Percentiles rank a stretch among this genome's conserved stretches.
Conservation (phyloP, 2,797 vertebrate species). For the Helicolenus hilgendorfi region DNA sequence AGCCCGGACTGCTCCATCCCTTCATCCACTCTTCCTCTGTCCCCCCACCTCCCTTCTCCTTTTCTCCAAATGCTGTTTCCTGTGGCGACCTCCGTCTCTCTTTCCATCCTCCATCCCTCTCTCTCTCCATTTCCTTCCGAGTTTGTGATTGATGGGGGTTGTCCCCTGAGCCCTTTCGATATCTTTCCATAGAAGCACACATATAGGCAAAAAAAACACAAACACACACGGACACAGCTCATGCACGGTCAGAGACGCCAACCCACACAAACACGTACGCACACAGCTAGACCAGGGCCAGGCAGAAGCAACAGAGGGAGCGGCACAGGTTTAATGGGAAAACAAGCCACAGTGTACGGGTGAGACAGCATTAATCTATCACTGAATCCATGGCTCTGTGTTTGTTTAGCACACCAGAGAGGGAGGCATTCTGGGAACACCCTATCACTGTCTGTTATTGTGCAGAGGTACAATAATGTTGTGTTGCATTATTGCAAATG, state of each 20-base stretch:
- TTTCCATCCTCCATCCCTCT: constrained; percentile 69
- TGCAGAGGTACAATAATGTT: constrained; percentile 62
- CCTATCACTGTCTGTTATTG: constrained; percentile 61
- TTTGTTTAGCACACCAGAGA: constrained; percentile 69
- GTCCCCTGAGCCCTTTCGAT: constrained; percentile 77
- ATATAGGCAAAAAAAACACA: constrained; percentile 64
- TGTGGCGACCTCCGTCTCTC: constrained; percentile 77
- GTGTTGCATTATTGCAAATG: constrained; percentile 57
- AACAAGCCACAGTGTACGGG: constrained; percentile 76
- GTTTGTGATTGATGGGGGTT: constrained; percentile 85
- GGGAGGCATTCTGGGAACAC: constrained; percentile 52
- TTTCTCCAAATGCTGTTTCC: constrained; percentile 67
- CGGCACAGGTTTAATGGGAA: constrained; percentile 79
- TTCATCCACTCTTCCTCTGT: constrained; percentile 68
- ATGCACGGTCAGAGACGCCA: neutral
- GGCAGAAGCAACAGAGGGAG: constrained; percentile 75
- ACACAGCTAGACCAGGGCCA: constrained; percentile 38
- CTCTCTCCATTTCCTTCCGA: constrained; percentile 76
- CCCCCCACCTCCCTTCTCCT: constrained; percentile 29
- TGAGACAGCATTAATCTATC: constrained; percentile 85
- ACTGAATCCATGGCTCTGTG: constrained; percentile 68
- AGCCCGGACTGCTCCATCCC: constrained; percentile 69
- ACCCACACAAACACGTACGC: neutral
- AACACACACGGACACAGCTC: constrained; percentile 12
- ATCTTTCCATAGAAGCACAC: constrained; percentile 77